Base-by-base conservation (phyloP, 2,797 vertebrate genomes). In the Lates japonicus region DNA sequence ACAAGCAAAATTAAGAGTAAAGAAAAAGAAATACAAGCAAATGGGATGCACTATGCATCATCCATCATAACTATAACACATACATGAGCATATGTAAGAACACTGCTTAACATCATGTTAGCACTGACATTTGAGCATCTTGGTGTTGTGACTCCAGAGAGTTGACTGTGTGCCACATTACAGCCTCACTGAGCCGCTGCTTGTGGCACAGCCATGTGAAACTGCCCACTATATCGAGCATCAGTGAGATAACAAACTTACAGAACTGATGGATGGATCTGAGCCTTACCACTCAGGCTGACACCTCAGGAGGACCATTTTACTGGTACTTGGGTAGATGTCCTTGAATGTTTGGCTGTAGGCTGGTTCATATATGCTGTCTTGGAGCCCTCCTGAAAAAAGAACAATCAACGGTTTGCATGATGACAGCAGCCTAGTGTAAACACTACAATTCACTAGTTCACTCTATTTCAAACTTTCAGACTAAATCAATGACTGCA, bases 341-440 rank as follows among this genome's bases (percentile, higher is more conserved):
- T 95, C 95, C 61, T 89, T 91, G 14, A 85, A 63, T 58, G 90
- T 88, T 25, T 87, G 90, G 29, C 91, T 86, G 88, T 94, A 89
- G 44, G 95, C 90, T 20, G 96, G 96, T 83, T 98, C 96, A 80
- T 98, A 97, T 46, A 98, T 87, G 70, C 96, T 98, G 42, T 98
- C 97, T 82, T 96, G 16, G 97, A 99, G 59, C 97, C 97, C 51
- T 97, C 97, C 97, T 98, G 67, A 29, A 29, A 17, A 42, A 69
- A 57, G 16, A 22, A 41, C 20, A 22, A 39, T 37, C 54, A 59
- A 20, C 17, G 31, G 20, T 51, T 14, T 9, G 25, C 17, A 66
- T 41, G 17, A 22, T 58, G 62, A 60, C 65, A 57, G 41, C 33
- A 58, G 48, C 39, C 22, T 0, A 12, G 14, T 62, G 66, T 44